Evolutionary conservation across 2,113 vertebrate species (phyloP).

Genomic region (Electrona antarctica): DNA sequence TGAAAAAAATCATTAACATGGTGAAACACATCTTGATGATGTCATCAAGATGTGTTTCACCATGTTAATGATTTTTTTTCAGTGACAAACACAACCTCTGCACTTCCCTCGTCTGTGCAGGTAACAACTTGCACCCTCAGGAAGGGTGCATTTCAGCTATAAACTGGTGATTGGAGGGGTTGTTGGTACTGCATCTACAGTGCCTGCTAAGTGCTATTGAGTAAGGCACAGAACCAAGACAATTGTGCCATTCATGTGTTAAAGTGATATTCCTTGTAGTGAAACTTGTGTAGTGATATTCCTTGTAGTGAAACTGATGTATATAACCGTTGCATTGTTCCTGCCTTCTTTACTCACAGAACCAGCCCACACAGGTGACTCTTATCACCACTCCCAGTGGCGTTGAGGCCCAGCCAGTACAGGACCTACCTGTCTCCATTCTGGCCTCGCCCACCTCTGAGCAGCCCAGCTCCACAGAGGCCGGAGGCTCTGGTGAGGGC

Average conservation of each 20-base stretch:
- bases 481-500: slow-evolving; percentile 79
- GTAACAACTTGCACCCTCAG: slow-evolving; percentile 56
- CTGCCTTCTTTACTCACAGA: slow-evolving; percentile 57
- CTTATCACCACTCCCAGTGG: slow-evolving; percentile 91
- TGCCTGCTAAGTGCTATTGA: too few relatives aligned
- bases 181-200: too few relatives aligned
- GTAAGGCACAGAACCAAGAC: background rate
- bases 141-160: too few relatives aligned
- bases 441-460: slow-evolving; percentile 90
- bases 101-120: slow-evolving; percentile 86
- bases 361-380: slow-evolving; percentile 91
- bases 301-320: too few relatives aligned
- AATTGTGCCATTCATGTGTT: background rate
- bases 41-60: too few relatives aligned
- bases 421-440: slow-evolving; percentile 89
- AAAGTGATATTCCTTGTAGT: background rate
- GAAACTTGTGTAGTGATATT: background rate
- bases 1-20: too few relatives aligned
- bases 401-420: slow-evolving; percentile 89
- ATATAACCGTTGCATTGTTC: background rate
- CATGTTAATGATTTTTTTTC: too few relatives aligned
- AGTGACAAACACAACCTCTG: slow-evolving; percentile 81
- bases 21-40: too few relatives aligned
- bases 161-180: too few relatives aligned
- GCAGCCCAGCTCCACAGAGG: slow-evolving; percentile 85